Evolutionary conservation across 30 jellyfish, hydroid and myxozoan species (phyloP).

Genomic region (Clytia hemisphaerica): DNA sequence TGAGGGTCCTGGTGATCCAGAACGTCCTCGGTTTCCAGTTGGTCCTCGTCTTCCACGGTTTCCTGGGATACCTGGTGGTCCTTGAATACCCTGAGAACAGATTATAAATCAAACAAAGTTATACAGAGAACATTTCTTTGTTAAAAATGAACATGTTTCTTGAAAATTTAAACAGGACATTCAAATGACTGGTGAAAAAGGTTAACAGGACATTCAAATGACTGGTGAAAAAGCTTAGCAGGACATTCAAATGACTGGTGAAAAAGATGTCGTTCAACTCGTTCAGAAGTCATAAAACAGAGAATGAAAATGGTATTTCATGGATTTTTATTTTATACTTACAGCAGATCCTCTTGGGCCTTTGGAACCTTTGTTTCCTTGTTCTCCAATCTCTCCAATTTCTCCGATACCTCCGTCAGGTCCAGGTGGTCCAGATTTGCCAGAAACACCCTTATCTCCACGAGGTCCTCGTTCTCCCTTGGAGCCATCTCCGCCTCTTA

Average conservation of each 20-base stretch:
- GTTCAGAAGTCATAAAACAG: too few relatives aligned
- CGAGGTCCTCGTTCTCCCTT: constrained; percentile 45
- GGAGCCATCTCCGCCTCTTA: constrained; percentile 34
- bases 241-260: too few relatives aligned
- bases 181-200: too few relatives aligned
- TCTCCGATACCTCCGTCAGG: constrained; percentile 46
- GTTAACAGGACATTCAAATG: too few relatives aligned
- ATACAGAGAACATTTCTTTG: too few relatives aligned
- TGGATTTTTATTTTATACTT: too few relatives aligned
- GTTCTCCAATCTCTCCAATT: constrained; percentile 41
- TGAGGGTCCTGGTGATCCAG: constrained; percentile 41
- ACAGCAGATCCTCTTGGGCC: constrained; percentile 33
- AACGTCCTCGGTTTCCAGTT: constrained; percentile 32
- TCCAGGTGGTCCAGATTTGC: constrained; percentile 44
- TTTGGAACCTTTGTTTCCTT: constrained; percentile 26
- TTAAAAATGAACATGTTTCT: too few relatives aligned
- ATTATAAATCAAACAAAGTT: too few relatives aligned
- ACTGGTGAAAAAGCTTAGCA: too few relatives aligned
- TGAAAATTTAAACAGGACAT: too few relatives aligned
- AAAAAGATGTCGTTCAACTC: too few relatives aligned
- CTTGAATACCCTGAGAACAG: constrained; percentile 42
- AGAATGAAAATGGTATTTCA: too few relatives aligned
- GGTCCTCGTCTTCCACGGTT: constrained; percentile 41
- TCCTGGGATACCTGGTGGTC: constrained; percentile 32
- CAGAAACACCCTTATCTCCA: constrained; percentile 47